Percentiles rank a stretch among this genome's conserved stretches.
phyloP scores from a whole-genome alignment of 2,113 vertebrate species.

The Echinops telfairi region DNA sequence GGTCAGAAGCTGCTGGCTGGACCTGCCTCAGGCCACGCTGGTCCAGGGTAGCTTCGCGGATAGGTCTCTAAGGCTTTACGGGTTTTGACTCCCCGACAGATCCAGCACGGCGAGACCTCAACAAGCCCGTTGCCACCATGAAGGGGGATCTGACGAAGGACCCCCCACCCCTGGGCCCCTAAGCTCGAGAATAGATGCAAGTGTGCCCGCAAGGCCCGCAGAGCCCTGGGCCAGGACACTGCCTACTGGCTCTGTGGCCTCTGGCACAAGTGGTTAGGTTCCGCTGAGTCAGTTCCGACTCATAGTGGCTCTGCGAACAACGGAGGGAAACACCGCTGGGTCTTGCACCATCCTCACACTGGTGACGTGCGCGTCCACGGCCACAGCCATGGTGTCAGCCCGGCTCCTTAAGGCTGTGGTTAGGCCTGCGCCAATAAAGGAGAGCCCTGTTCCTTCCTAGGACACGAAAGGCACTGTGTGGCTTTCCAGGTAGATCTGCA shows the following conservation, averaged over 20 bases:
- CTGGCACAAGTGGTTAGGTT: too few species aligned
- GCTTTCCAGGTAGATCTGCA: not conserved
- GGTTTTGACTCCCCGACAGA: not conserved
- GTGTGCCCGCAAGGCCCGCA: rapidly evolving
- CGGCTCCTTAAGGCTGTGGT: too few species aligned
- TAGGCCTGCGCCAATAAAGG: too few species aligned
- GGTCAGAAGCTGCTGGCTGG: rapidly evolving
- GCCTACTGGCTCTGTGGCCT: not conserved
- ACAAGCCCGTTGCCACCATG: not conserved
- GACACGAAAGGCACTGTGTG: not conserved
- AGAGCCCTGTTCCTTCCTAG: rapidly evolving
- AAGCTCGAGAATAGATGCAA: not conserved
- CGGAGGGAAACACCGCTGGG: too few species aligned
- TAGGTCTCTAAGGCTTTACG: not conserved
- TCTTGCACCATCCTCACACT: too few species aligned
- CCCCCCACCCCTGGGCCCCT: not conserved
- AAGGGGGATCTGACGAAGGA: not conserved
- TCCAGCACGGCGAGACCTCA: not conserved
- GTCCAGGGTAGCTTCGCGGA: too few species aligned
- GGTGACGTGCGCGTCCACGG: too few species aligned
- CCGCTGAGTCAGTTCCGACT: too few species aligned
- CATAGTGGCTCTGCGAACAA: too few species aligned
- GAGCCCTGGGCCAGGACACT: not conserved
- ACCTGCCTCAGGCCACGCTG: rapidly evolving
- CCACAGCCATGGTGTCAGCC: too few species aligned